Evolutionary conservation across 2,888 invertebrate species (phyloP).

Genomic region (Mythimna pallens): DNA sequence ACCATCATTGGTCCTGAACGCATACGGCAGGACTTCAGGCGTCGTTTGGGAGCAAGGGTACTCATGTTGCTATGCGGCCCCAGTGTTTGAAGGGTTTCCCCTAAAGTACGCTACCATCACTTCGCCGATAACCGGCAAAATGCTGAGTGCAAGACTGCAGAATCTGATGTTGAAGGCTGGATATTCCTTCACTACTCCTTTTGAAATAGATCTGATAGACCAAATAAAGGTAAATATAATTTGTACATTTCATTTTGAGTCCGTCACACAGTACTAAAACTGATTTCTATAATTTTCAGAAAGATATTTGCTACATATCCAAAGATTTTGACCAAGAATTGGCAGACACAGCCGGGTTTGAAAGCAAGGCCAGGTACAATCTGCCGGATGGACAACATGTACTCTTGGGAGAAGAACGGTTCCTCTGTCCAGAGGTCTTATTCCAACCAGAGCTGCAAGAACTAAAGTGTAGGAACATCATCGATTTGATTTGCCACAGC

Average conservation of each 20-base stretch:
- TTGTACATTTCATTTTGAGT: background rate
- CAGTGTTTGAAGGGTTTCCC: slow-evolving; percentile 93
- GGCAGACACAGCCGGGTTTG: slow-evolving; percentile 88
- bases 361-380: slow-evolving; percentile 95
- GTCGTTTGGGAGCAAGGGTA: slow-evolving; percentile 88
- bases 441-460: slow-evolving; percentile 96
- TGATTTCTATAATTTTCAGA: slow-evolving; percentile 67
- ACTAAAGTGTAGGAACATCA: slow-evolving; percentile 94
- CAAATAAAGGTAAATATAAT: slow-evolving; percentile 95
- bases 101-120: slow-evolving; percentile 95
- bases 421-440: slow-evolving; percentile 95
- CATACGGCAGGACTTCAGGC: slow-evolving; percentile 89
- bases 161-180: slow-evolving; percentile 95
- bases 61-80: slow-evolving; percentile 85
- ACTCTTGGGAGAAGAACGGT: slow-evolving; percentile 94
- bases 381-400: slow-evolving; percentile 96
- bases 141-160: slow-evolving; percentile 95
- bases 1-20: slow-evolving; percentile 85
- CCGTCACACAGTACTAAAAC: slow-evolving; percentile 66
- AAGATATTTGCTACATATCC: slow-evolving; percentile 77
- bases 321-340: slow-evolving; percentile 72
- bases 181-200: slow-evolving; percentile 96
- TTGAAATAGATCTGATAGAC: slow-evolving; percentile 96
- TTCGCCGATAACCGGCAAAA: slow-evolving; percentile 96
- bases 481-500: slow-evolving; percentile 92